Percentiles rank a stretch among this genome's conserved stretches.
Conservation (phyloP, 2,888 invertebrate genomes). For the Caradrina kadenii region DNA sequence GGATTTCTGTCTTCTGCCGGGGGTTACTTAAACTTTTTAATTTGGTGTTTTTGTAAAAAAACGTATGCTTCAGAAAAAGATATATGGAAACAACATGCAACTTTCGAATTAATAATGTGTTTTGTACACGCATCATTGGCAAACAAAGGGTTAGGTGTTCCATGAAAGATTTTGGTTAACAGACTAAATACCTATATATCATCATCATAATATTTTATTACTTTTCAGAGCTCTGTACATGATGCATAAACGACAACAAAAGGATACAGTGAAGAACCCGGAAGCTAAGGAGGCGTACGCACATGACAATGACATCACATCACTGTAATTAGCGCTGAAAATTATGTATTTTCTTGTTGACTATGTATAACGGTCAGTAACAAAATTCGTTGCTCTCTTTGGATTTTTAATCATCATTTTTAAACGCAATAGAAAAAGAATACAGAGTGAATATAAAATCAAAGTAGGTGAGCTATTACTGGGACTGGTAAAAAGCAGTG, state of each 20-base stretch:
- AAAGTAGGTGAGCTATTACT: too few relatives aligned
- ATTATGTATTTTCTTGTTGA: neutral
- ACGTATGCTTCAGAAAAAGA: too few relatives aligned
- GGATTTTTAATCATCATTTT: too few relatives aligned
- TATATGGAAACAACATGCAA: too few relatives aligned
- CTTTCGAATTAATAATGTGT: too few relatives aligned
- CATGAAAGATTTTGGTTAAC: neutral
- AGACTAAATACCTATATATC: neutral
- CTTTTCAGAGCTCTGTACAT: conserved; percentile 83
- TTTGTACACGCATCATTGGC: too few relatives aligned
- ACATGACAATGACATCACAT: conserved; percentile 81
- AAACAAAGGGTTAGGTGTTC: neutral
- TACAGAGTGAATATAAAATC: too few relatives aligned
- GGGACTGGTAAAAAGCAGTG: too few relatives aligned
- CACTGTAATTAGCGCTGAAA: conserved; percentile 62
- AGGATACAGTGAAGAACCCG: conserved; percentile 78
- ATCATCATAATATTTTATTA: conserved; percentile 1
- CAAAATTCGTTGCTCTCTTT: neutral
- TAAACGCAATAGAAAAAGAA: too few relatives aligned
- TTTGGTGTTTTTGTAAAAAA: too few relatives aligned
- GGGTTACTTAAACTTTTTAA: too few relatives aligned
- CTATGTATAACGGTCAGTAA: neutral
- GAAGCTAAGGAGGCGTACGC: conserved; percentile 79
- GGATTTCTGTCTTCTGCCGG: too few relatives aligned
- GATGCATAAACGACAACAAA: conserved; percentile 75